Evolutionary conservation across 2,797 vertebrate species (phyloP).

Genomic region (Hemibagrus guttatus): DNA sequence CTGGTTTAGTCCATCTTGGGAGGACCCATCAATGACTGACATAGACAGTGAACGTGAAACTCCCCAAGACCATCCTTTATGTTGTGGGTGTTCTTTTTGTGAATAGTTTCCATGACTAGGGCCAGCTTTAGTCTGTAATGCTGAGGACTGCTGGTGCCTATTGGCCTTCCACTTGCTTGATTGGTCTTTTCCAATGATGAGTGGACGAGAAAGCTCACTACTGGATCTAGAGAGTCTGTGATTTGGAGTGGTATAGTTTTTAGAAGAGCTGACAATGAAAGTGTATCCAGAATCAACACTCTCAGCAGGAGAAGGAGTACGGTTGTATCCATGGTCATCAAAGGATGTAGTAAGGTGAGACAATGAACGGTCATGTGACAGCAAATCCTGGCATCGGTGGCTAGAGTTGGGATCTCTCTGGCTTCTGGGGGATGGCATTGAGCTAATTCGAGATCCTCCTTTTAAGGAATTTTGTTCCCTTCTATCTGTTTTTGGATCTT

Average conservation of each 20-base stretch:
- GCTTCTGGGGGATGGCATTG: conserved; percentile 46
- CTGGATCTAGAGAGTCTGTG: conserved; percentile 71
- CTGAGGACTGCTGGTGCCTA: conserved; percentile 51
- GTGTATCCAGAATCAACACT: conserved; percentile 81
- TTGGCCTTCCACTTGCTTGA: conserved; percentile 58
- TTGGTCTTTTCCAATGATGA: conserved; percentile 58
- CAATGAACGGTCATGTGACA: conserved; percentile 59
- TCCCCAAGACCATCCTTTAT: conserved; percentile 47
- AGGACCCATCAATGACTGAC: conserved; percentile 71
- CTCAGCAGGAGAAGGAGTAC: conserved; percentile 74
- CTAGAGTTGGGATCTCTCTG: conserved; percentile 64
- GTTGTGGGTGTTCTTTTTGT: conserved; percentile 49
- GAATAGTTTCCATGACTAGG: conserved; percentile 31
- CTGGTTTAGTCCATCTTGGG: conserved; percentile 52
- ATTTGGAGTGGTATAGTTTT: conserved; percentile 59
- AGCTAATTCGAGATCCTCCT: conserved; percentile 44
- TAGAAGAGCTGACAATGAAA: conserved; percentile 75
- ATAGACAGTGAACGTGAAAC: conserved; percentile 72
- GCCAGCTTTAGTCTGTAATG: conserved; percentile 41
- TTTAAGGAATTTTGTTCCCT: conserved; percentile 48
- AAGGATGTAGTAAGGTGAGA: conserved; percentile 70
- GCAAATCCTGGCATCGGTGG: conserved; percentile 72
- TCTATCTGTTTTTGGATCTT: conserved; percentile 45
- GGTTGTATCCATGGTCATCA: conserved; percentile 69
- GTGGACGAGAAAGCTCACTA: conserved; percentile 69